phyloP scores from a whole-genome alignment of 1,140 invertebrate species.

The Subanguina moxae region DNA sequence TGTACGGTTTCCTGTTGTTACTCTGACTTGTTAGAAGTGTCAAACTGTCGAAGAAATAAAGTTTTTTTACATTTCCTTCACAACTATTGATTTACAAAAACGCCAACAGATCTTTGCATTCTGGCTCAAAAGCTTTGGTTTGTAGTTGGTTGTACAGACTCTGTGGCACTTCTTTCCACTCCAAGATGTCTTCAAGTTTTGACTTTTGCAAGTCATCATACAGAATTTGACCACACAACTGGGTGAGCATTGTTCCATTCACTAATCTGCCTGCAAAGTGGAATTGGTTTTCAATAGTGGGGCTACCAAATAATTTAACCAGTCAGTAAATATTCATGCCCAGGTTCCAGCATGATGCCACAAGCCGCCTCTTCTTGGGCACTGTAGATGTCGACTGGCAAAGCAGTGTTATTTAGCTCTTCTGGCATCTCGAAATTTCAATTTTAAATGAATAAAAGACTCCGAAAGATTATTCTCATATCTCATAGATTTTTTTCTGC shows the following conservation, averaged over 20 bases:
- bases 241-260: constrained; percentile 23
- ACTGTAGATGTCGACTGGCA: constrained; percentile 17
- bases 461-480: too few relatives aligned
- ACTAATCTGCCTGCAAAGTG: constrained; percentile 13
- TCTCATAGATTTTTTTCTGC: too few relatives aligned
- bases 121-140: constrained; percentile 16
- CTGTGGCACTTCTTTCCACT: constrained; percentile 24
- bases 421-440: background rate
- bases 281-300: background rate
- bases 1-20: too few relatives aligned
- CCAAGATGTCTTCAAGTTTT: constrained; percentile 18
- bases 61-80: too few relatives aligned
- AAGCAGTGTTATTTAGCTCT: constrained; percentile 13
- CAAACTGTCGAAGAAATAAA: too few relatives aligned
- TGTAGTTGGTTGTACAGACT: constrained; percentile 16
- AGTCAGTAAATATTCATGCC: constrained; percentile 22
- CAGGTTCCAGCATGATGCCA: constrained; percentile 21
- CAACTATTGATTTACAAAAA: background rate
- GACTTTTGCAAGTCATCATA: constrained; percentile 22
- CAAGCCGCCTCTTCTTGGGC: constrained; percentile 17
- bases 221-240: constrained; percentile 22
- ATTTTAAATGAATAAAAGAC: too few relatives aligned
- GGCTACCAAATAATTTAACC: constrained; percentile 10
- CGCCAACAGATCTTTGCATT: background rate
- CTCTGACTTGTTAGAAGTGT: too few relatives aligned